Evolutionary conservation across 2,888 invertebrate species (phyloP).

Genomic region (Eudasyphora cyanicolor): DNA sequence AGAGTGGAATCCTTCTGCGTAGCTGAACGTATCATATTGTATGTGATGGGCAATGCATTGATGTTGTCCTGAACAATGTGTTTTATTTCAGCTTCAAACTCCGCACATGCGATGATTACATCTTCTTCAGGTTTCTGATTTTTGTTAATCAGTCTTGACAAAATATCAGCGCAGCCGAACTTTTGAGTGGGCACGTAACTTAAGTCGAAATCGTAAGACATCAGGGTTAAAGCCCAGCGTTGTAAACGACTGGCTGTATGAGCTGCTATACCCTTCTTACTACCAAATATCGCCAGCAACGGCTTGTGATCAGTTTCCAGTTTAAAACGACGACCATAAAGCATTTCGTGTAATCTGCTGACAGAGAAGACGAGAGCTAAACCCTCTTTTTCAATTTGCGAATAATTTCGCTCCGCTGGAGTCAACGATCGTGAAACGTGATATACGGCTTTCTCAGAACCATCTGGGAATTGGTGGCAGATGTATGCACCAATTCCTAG

Average conservation of each 20-base stretch:
- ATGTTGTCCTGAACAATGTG: slow-evolving; percentile 6
- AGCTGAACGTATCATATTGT: slow-evolving; percentile 28
- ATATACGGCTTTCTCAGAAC: slow-evolving; percentile 68
- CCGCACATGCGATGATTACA: background rate
- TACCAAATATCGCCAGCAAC: slow-evolving; percentile 31
- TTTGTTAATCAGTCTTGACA: slow-evolving; percentile 48
- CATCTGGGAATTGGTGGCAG: slow-evolving; percentile 70
- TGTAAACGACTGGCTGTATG: too few species aligned
- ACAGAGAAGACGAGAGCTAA: slow-evolving; percentile 24
- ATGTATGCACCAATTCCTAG: slow-evolving; percentile 57
- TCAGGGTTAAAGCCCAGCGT: too few species aligned
- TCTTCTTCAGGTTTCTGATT: too few species aligned
- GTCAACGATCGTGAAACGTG: background rate
- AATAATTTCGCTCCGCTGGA: slow-evolving; percentile 62
- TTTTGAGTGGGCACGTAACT: too few species aligned
- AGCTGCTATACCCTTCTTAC: too few species aligned
- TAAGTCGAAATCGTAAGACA: too few species aligned
- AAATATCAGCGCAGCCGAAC: slow-evolving; percentile 40
- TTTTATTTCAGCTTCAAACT: slow-evolving; percentile 28
- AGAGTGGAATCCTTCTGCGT: slow-evolving; percentile 28
- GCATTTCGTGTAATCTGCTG: slow-evolving; percentile 25
- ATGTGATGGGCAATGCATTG: slow-evolving; percentile 10
- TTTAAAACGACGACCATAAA: too few species aligned
- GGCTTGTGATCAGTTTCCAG: too few species aligned
- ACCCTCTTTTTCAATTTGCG: slow-evolving; percentile 65